A percentile compares a stretch with the other conserved stretches of the same genome.
These are phyloP conservation scores for Bibio marci DNA, from an alignment of 2,888 invertebrate genomes.

Conservation along the genomic window DNA sequence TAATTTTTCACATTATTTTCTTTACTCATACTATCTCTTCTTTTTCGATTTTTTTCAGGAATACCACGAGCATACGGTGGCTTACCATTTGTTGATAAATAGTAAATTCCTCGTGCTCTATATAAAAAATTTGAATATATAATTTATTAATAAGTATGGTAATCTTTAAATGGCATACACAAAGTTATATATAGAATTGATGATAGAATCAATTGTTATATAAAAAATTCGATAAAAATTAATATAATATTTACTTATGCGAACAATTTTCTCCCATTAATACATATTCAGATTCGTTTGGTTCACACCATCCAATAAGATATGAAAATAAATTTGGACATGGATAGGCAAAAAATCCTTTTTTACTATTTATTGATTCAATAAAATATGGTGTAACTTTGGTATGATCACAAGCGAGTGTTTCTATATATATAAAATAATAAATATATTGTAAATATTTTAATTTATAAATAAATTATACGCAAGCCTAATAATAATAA, in stretches of 20 bases:
- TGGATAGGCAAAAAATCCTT: conserved; percentile 73
- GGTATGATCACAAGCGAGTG: conserved; percentile 75
- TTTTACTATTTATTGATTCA: conserved; percentile 63
- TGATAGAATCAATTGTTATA: no score
- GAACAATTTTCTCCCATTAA: conserved; percentile 74
- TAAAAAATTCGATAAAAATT: background rate
- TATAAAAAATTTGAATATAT: conserved; percentile 14
- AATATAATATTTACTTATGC: conserved; percentile 42
- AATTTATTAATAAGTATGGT: no score
- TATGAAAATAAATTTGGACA: conserved; percentile 70
- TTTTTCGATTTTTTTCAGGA: no score
- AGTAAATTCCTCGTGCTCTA: conserved; percentile 72
- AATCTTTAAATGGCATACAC: no score
- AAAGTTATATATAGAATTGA: no score
- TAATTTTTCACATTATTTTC: no score
- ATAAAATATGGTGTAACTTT: conserved; percentile 83
- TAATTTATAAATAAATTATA: no score
- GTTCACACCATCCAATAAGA: conserved; percentile 68
- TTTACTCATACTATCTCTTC: no score
- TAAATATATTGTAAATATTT: background rate
- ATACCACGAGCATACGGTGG: conserved; percentile 78
- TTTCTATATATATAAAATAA: conserved; percentile 48
- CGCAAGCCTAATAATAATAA: no score
- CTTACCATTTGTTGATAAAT: conserved; percentile 69
- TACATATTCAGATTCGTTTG: conserved; percentile 60